Conservation (phyloP, 2,888 invertebrate genomes). For the Lasioglossum figueresi region DNA sequence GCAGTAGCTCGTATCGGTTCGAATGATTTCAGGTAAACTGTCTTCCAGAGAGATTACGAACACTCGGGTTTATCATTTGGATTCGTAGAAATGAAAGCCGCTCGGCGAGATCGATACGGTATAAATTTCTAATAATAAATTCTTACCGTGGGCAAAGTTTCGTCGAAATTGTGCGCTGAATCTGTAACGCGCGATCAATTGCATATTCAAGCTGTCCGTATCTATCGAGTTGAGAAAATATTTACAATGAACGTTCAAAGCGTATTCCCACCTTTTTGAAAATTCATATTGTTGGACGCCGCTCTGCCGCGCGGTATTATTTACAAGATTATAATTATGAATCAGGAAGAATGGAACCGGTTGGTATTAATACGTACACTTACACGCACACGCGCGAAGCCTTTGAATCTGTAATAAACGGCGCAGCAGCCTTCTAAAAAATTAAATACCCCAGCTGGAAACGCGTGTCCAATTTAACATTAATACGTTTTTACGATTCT, state of each 20-base stretch:
- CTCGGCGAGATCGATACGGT: conserved; percentile 20
- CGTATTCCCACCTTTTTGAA: background rate
- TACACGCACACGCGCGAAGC: background rate
- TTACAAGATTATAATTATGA: background rate
- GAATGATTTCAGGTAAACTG: background rate
- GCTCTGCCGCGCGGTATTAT: background rate
- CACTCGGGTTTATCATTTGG: background rate
- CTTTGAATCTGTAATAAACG: background rate
- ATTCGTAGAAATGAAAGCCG: background rate
- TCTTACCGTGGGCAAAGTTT: background rate
- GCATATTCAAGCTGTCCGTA: background rate
- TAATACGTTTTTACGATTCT: conserved; percentile 12
- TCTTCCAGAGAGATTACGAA: background rate
- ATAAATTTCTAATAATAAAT: conserved; percentile 33
- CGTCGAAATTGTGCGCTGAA: background rate
- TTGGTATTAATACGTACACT: background rate
- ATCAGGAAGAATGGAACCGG: background rate
- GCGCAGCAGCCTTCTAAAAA: background rate
- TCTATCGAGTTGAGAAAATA: background rate
- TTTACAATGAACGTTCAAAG: background rate
- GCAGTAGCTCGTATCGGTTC: background rate
- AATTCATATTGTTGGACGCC: background rate
- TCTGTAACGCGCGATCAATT: conserved; percentile 19
- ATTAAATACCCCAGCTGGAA: background rate
- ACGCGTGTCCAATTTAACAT: background rate